phyloP scores from a whole-genome alignment of 1,140 invertebrate species.

The Calephelis nemesis region DNA sequence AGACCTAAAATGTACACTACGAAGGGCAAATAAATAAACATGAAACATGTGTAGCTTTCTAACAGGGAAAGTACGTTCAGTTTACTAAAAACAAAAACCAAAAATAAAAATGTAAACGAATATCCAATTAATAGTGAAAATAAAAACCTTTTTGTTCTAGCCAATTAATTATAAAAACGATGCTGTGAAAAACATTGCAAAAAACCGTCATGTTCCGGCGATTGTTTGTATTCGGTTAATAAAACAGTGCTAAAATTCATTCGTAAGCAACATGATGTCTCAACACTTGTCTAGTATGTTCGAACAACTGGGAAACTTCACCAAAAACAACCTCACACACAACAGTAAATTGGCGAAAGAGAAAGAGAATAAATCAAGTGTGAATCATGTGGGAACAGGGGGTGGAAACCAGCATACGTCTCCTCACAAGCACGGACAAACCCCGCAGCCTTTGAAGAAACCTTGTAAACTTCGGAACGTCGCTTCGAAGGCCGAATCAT shows the following conservation, averaged over 20 bases:
- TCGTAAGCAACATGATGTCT: constrained; percentile 63
- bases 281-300: constrained; percentile 76
- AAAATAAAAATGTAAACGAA: neutral
- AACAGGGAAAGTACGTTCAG: too few relatives aligned
- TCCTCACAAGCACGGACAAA: constrained; percentile 41
- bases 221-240: constrained; percentile 38
- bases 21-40: too few relatives aligned
- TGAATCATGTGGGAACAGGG: constrained; percentile 53
- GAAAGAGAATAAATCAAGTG: constrained; percentile 55
- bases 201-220: constrained; percentile 36
- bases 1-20: too few relatives aligned
- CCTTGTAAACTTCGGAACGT: constrained; percentile 73
- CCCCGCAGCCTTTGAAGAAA: constrained; percentile 64
- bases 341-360: constrained; percentile 66
- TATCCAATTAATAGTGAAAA: neutral
- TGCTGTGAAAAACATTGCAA: constrained; percentile 21
- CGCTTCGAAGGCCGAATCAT: constrained; percentile 63
- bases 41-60: too few relatives aligned
- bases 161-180: neutral
- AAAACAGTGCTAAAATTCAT: constrained; percentile 17
- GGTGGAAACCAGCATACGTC: constrained; percentile 51
- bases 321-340: constrained; percentile 74
- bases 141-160: neutral
- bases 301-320: constrained; percentile 77
- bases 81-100: too few relatives aligned